phyloP scores from a whole-genome alignment of 1,140 invertebrate genomes.

The Drosophila fuyamai region DNA sequence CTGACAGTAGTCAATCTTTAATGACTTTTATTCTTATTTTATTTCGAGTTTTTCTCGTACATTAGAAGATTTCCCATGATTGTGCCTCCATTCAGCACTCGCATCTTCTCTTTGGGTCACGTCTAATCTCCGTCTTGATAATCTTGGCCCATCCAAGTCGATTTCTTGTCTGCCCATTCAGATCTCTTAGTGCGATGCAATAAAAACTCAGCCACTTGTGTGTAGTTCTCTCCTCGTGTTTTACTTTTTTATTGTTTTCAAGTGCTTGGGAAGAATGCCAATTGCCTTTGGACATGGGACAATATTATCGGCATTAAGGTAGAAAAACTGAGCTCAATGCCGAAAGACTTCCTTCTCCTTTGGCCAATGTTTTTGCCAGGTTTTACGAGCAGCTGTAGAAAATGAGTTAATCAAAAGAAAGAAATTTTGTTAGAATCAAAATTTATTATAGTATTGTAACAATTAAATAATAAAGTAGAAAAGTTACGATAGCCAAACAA shows the following conservation, averaged over 20 bases:
- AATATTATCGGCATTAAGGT: conserved; percentile 19
- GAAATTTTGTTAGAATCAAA: neutral
- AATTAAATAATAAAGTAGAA: neutral
- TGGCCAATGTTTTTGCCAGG: neutral
- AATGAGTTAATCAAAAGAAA: neutral
- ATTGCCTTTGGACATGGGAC: conserved; percentile 19
- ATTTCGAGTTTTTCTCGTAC: conserved; percentile 21
- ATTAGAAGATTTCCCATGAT: conserved; percentile 80
- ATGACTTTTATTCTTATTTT: conserved; percentile 67
- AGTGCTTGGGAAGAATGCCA: conserved; percentile 35
- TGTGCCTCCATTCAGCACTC: conserved; percentile 54
- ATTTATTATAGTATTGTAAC: neutral
- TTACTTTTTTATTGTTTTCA: conserved; percentile 18
- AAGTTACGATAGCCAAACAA: neutral
- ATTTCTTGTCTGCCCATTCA: conserved; percentile 31
- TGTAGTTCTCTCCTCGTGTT: conserved; percentile 6
- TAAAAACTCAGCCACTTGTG: conserved; percentile 35
- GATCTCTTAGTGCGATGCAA: conserved; percentile 27
- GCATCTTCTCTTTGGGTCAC: conserved; percentile 47
- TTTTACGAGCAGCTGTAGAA: conserved; percentile 13
- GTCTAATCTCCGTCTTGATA: conserved; percentile 64
- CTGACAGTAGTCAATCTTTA: conserved; percentile 75
- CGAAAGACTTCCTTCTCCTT: conserved; percentile 2
- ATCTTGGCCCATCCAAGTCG: conserved; percentile 43
- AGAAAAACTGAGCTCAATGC: conserved; percentile 27